These are phyloP conservation scores for Oreochromis spilurus DNA, from an alignment of 2,113 vertebrate species.

Conservation along the genomic window DNA sequence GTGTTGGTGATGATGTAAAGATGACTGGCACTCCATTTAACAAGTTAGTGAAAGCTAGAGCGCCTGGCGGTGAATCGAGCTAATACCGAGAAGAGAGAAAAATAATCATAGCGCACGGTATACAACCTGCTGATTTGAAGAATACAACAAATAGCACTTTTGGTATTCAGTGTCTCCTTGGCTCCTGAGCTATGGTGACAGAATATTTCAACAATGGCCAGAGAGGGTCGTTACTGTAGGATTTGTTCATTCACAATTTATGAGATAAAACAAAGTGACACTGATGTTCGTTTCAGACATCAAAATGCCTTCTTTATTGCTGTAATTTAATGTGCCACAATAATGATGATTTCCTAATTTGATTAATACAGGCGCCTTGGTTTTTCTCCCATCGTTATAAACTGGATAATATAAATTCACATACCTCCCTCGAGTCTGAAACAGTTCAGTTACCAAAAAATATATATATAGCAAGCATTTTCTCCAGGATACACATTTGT, in stretches of 20 bases:
- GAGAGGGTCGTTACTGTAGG: background rate
- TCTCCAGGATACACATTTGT: conserved; percentile 1
- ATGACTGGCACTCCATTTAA: background rate
- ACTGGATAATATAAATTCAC: background rate
- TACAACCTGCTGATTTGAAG: background rate
- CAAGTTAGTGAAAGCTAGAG: background rate
- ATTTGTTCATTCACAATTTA: background rate
- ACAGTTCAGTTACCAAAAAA: background rate
- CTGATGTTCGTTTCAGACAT: conserved; percentile 3
- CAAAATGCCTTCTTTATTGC: conserved; percentile 37
- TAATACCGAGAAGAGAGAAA: background rate
- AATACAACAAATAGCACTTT: background rate
- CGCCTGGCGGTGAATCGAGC: background rate
- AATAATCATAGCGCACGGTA: background rate
- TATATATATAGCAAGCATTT: background rate
- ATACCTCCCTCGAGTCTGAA: background rate
- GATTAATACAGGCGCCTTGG: background rate
- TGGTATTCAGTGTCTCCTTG: conserved; percentile 1
- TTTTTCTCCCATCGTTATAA: background rate
- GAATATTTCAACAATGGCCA: background rate
- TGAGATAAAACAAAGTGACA: background rate
- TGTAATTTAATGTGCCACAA: background rate
- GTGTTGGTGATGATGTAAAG: background rate
- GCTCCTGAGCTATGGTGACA: background rate
- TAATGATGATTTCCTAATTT: background rate